Evolutionary conservation across 2,797 vertebrate species (phyloP).

Genomic region (Uromys caudimaculatus): DNA sequence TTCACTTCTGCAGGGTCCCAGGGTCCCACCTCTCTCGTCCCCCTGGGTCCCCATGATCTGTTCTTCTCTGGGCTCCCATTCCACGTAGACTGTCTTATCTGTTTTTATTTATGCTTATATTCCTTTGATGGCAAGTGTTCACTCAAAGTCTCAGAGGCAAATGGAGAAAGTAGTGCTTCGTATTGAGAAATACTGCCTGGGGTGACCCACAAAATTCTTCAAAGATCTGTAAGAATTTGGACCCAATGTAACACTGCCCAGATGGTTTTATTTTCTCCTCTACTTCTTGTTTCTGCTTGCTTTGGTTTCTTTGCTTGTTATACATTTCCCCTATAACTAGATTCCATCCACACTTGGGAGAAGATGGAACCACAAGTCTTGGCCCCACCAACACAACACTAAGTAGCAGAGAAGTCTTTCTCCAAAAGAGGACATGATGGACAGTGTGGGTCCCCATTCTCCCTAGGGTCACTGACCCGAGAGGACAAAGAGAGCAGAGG

Average conservation of each 20-base stretch:
- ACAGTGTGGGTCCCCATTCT: neutral
- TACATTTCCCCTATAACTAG: neutral
- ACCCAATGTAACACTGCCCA: neutral
- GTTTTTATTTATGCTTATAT: neutral
- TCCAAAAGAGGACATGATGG: neutral
- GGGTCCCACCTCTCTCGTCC: neutral
- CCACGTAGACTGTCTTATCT: neutral
- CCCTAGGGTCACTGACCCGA: neutral
- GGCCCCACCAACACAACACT: neutral
- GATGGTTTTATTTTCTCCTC: neutral
- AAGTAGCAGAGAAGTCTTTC: neutral
- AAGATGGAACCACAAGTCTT: neutral
- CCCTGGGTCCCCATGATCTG: neutral
- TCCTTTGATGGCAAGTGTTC: neutral
- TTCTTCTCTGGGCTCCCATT: neutral
- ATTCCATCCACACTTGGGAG: neutral
- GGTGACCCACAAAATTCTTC: neutral
- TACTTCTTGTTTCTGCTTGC: neutral
- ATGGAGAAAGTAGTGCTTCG: neutral
- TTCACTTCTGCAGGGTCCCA: neutral
- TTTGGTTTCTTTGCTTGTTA: constrained; percentile 32
- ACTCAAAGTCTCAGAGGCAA: constrained; percentile 2
- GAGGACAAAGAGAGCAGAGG: neutral
- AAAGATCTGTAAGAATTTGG: neutral
- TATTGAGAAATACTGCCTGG: neutral